These are phyloP conservation scores for Lampris incognitus DNA, from an alignment of 2,113 vertebrate genomes.

Conservation along the genomic window DNA sequence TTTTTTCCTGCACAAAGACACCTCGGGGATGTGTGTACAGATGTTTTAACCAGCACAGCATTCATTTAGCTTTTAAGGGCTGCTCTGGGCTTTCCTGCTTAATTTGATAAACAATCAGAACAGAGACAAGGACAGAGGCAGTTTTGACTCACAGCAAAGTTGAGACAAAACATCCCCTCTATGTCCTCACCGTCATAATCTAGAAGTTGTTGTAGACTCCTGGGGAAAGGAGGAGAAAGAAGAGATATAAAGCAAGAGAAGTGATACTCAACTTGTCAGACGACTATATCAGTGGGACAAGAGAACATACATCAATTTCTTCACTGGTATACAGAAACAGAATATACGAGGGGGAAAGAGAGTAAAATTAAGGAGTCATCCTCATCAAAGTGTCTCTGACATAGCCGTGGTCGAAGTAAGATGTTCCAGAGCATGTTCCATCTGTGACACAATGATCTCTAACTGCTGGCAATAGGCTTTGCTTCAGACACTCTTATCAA, in stretches of 20 bases:
- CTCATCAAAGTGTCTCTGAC: slow-evolving; percentile 8
- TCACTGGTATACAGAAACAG: neutral
- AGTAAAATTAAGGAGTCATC: slow-evolving; percentile 1
- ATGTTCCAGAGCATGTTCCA: neutral
- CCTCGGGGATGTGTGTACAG: too few species aligned
- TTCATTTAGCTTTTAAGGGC: neutral
- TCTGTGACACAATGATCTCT: neutral
- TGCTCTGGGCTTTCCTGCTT: too few species aligned
- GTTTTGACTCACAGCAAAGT: slow-evolving; percentile 88
- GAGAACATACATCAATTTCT: neutral
- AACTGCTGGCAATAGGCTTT: neutral
- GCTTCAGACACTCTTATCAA: neutral
- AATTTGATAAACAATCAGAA: neutral
- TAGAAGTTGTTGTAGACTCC: slow-evolving; percentile 95
- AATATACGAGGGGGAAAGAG: slow-evolving; percentile 22
- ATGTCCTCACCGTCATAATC: slow-evolving; percentile 91
- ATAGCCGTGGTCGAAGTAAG: neutral
- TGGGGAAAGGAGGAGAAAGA: slow-evolving; percentile 55
- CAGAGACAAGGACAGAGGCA: neutral
- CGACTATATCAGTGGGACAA: neutral
- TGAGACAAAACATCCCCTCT: slow-evolving; percentile 94
- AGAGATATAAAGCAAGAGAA: slow-evolving; percentile 23
- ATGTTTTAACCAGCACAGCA: too few species aligned
- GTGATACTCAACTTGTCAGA: neutral
- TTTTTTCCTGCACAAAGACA: neutral